Percentiles rank a stretch among this genome's conserved stretches.
These are phyloP conservation scores for Lipophrys pholis DNA, from an alignment of 2,113 vertebrate genomes.

Conservation along the genomic window DNA sequence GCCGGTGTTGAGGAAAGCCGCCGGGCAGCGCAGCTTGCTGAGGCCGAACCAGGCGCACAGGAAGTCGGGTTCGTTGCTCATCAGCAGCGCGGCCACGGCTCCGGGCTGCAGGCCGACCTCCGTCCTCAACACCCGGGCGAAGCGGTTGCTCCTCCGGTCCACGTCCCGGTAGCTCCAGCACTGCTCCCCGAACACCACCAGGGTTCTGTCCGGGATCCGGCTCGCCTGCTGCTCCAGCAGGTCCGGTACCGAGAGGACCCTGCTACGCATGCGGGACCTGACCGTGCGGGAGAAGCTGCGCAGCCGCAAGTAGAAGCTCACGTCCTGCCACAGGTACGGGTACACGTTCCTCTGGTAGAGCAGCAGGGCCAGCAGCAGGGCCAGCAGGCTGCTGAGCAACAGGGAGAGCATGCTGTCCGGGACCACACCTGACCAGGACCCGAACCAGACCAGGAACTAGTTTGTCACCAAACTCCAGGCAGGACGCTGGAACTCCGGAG, in stretches of 20 bases:
- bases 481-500: too few relatives aligned
- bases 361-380: conserved; percentile 76
- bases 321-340: conserved; percentile 88
- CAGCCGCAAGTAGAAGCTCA: conserved; percentile 84
- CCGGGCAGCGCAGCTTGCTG: conserved; percentile 88
- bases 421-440: too few relatives aligned
- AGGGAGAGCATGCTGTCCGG: conserved; percentile 74
- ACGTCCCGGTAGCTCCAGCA: conserved; percentile 85
- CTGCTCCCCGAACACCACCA: conserved; percentile 86
- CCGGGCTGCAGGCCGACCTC: conserved; percentile 76
- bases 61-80: conserved; percentile 93
- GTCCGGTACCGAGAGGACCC: conserved; percentile 86
- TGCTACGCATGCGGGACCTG: conserved; percentile 67
- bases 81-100: conserved; percentile 87
- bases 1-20: conserved; percentile 92
- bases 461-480: too few relatives aligned
- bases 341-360: conserved; percentile 80
- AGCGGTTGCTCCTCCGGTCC: conserved; percentile 85
- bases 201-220: conserved; percentile 84
- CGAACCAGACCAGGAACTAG: too few relatives aligned
- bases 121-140: conserved; percentile 82
- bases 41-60: conserved; percentile 90
- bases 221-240: conserved; percentile 83
- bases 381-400: conserved; percentile 68
- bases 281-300: conserved; percentile 62